Evolutionary conservation across 1,140 invertebrate genomes (phyloP).

Genomic region (Melitaea cinxia): DNA sequence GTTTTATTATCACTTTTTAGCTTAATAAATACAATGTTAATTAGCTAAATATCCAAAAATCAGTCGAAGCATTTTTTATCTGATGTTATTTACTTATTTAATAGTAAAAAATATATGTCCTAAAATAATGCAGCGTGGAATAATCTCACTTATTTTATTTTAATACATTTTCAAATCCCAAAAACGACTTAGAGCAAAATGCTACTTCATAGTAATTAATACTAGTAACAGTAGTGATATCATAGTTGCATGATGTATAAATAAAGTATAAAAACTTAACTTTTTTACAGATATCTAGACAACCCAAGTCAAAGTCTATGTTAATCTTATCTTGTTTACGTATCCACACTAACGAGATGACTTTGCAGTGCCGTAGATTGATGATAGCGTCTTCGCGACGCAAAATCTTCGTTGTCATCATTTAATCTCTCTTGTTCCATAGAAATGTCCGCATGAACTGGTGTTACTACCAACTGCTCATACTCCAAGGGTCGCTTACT

Average conservation of each 20-base stretch:
- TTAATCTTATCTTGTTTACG: constrained; percentile 25
- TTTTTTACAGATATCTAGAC: neutral
- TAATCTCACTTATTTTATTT: neutral
- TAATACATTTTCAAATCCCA: neutral
- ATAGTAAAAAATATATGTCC: neutral
- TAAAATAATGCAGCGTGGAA: neutral
- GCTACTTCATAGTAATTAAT: neutral
- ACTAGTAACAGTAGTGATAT: neutral
- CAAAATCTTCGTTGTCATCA: constrained; percentile 97
- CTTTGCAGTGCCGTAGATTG: constrained; percentile 92
- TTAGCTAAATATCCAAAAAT: constrained; percentile 14
- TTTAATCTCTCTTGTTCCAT: constrained; percentile 93
- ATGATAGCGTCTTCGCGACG: constrained; percentile 94
- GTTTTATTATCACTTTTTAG: neutral
- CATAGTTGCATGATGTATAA: neutral
- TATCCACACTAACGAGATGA: constrained; percentile 86
- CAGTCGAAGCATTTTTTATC: constrained; percentile 12
- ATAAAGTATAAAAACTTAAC: neutral
- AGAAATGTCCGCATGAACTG: constrained; percentile 90
- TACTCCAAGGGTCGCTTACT: constrained; percentile 90
- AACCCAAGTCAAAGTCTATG: neutral
- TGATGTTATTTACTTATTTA: neutral
- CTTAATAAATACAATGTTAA: neutral
- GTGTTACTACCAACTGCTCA: constrained; percentile 95
- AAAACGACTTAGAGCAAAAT: neutral